Percentiles rank a stretch among this genome's conserved stretches.
These are phyloP conservation scores for Pelecanoides urinatrix DNA, from an alignment of 2,113 vertebrate genomes.

Conservation along the genomic window DNA sequence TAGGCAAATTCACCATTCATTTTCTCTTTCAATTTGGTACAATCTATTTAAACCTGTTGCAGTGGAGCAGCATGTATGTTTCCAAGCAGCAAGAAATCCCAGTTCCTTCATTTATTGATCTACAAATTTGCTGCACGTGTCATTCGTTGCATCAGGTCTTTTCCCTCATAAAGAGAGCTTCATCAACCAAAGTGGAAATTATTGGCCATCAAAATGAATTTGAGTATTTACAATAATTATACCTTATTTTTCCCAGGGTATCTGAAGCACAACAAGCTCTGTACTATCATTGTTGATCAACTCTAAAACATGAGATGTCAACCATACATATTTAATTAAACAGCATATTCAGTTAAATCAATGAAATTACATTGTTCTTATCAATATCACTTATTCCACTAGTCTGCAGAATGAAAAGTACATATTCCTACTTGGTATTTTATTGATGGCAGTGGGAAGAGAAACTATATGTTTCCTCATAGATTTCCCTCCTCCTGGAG, in stretches of 20 bases:
- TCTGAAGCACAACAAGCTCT: not conserved
- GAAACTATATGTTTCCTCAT: not conserved
- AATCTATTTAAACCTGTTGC: not conserved
- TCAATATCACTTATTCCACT: not conserved
- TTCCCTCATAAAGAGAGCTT: not conserved
- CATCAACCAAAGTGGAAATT: not conserved
- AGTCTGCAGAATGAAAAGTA: not conserved
- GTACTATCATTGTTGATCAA: not conserved
- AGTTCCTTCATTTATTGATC: not conserved
- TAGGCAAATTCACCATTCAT: not conserved
- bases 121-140: not conserved
- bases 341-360: not conserved
- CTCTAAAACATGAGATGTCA: not conserved
- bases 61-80: not conserved
- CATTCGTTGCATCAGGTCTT: not conserved
- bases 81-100: not conserved
- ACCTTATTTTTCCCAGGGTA: not conserved
- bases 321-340: not conserved
- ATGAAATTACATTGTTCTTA: not conserved
- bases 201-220: not conserved
- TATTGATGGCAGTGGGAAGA: not conserved
- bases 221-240: not conserved
- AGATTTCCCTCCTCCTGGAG: not conserved
- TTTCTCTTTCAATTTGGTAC: not conserved
- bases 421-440: not conserved